phyloP scores from a whole-genome alignment of 2,888 invertebrate genomes.

The Cheilosia grossa region DNA sequence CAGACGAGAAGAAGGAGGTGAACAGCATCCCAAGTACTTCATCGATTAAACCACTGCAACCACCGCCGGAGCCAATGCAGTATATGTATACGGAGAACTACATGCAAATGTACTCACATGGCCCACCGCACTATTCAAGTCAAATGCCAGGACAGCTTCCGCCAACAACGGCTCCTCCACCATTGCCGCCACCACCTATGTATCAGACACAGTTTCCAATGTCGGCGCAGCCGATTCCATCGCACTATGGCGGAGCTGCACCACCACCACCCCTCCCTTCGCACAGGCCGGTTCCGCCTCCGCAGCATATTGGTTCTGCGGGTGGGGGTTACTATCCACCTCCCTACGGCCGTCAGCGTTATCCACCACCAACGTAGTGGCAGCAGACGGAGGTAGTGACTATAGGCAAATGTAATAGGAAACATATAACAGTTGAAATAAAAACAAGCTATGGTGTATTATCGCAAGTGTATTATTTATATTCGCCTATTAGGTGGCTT shows the following conservation, averaged over 20 bases:
- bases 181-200: constrained; percentile 77
- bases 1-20: constrained; percentile 76
- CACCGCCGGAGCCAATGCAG: constrained; percentile 75
- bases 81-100: constrained; percentile 84
- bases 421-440: constrained; percentile 47
- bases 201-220: constrained; percentile 75
- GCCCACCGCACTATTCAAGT: constrained; percentile 63
- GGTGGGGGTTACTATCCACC: constrained; percentile 75
- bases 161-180: constrained; percentile 78
- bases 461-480: not conserved
- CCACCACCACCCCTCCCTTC: constrained; percentile 55
- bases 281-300: constrained; percentile 75
- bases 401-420: constrained; percentile 57
- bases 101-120: constrained; percentile 82
- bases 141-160: constrained; percentile 77
- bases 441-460: constrained; percentile 45
- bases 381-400: not conserved
- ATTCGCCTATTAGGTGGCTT: too few species aligned
- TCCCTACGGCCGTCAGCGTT: constrained; percentile 76
- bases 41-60: constrained; percentile 77
- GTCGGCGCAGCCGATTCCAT: constrained; percentile 72
- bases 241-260: constrained; percentile 63
- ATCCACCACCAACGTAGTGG: constrained; percentile 69
- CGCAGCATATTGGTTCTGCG: constrained; percentile 83
- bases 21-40: constrained; percentile 81